Evolutionary conservation across 2,797 vertebrate genomes (phyloP).

Genomic region (Lepidocolaptes lacrymiger): DNA sequence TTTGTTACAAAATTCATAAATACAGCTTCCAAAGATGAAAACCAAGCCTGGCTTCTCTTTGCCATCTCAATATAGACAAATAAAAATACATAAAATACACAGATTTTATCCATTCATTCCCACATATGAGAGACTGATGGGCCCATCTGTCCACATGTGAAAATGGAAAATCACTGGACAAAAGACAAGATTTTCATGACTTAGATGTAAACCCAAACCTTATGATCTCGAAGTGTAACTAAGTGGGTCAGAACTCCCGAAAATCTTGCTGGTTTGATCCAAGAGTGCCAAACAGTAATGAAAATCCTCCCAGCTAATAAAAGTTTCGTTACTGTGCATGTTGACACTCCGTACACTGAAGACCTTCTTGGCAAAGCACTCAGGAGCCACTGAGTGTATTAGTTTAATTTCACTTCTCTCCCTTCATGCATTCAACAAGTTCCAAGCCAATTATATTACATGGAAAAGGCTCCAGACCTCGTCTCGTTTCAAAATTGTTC

Average conservation of each 20-base stretch:
- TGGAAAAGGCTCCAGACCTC: slow-evolving; percentile 43
- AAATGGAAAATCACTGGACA: neutral
- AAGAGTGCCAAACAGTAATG: slow-evolving; percentile 20
- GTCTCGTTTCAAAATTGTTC: neutral
- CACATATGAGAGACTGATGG: neutral
- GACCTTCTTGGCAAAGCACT: slow-evolving; percentile 69
- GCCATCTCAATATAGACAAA: neutral
- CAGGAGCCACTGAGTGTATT: slow-evolving; percentile 66
- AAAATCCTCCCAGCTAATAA: slow-evolving; percentile 63
- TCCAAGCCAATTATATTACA: slow-evolving; percentile 50
- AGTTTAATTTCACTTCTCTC: slow-evolving; percentile 51
- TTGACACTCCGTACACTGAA: slow-evolving; percentile 58
- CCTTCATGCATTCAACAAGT: slow-evolving; percentile 39
- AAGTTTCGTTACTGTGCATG: slow-evolving; percentile 19
- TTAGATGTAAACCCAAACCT: slow-evolving; percentile 43
- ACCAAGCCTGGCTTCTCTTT: neutral
- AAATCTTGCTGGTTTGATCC: neutral
- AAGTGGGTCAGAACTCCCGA: slow-evolving; percentile 36
- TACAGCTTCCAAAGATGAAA: neutral
- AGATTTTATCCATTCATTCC: neutral
- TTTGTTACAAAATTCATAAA: neutral
- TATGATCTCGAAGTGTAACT: slow-evolving; percentile 6
- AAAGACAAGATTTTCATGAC: slow-evolving; percentile 31
- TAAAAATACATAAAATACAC: neutral
- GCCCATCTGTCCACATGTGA: neutral